Evolutionary conservation across 1,140 invertebrate genomes (phyloP).

Genomic region (Zaprionus camerounensis): DNA sequence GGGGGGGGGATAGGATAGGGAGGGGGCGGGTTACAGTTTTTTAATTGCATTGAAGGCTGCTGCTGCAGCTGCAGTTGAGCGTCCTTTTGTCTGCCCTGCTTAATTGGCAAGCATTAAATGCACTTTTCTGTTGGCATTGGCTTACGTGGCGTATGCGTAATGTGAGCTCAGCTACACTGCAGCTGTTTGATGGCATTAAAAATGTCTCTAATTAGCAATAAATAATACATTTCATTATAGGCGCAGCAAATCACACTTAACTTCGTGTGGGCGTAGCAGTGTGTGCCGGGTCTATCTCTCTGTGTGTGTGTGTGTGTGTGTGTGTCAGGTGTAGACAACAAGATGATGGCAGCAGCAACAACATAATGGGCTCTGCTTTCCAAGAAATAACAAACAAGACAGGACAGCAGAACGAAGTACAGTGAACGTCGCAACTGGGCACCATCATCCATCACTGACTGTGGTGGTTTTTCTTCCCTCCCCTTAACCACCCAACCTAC

Average conservation of each 20-base stretch:
- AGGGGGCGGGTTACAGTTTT: neutral
- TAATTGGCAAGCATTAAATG: slow-evolving; percentile 46
- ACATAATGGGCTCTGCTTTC: slow-evolving; percentile 56
- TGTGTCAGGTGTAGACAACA: slow-evolving; percentile 6
- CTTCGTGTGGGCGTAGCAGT: neutral
- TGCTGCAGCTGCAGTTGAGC: slow-evolving; percentile 11
- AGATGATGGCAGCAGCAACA: slow-evolving; percentile 1
- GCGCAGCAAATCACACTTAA: slow-evolving; percentile 27
- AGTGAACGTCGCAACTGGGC: neutral
- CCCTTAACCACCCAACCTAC: neutral
- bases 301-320: slow-evolving; percentile 1
- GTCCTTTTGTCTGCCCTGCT: slow-evolving; percentile 35
- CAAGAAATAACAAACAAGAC: slow-evolving; percentile 61
- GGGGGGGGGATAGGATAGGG: neutral
- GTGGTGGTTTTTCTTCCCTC: neutral
- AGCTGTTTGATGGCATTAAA: slow-evolving; percentile 12
- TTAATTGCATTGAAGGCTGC: slow-evolving; percentile 32
- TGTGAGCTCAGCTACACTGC: neutral
- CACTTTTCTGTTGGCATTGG: slow-evolving; percentile 17
- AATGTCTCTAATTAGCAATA: slow-evolving; percentile 46
- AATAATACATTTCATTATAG: slow-evolving; percentile 34
- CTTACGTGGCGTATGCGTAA: slow-evolving; percentile 27
- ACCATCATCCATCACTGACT: slow-evolving; percentile 14
- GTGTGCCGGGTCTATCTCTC: neutral
- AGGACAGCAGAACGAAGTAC: slow-evolving; percentile 11